Percentiles rank a stretch among this genome's conserved stretches.
phyloP scores from a whole-genome alignment of 2,797 vertebrate species.

The Melopsittacus undulatus region DNA sequence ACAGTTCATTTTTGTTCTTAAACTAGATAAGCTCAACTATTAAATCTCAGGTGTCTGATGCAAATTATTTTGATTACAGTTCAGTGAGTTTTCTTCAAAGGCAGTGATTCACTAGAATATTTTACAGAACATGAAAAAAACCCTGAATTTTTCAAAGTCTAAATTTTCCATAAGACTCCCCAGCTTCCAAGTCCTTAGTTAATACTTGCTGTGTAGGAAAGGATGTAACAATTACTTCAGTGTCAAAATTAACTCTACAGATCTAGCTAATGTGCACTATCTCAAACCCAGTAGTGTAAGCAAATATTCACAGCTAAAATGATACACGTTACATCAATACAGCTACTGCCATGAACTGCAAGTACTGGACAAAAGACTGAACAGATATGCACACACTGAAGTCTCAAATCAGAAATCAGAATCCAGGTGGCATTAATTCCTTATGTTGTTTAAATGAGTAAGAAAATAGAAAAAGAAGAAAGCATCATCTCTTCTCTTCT shows the following conservation, averaged over 20 bases:
- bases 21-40: conserved; percentile 1
- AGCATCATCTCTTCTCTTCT: background rate
- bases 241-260: background rate
- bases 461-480: background rate
- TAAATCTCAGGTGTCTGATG: conserved; percentile 34
- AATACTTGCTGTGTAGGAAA: background rate
- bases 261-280: background rate
- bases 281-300: fast-evolving
- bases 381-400: background rate
- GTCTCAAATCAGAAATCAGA: background rate
- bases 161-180: background rate
- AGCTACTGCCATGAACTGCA: background rate
- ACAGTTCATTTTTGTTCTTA: conserved; percentile 22
- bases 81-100: background rate
- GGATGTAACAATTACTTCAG: background rate
- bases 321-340: fast-evolving
- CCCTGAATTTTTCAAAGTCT: background rate
- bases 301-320: background rate
- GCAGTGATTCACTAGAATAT: background rate
- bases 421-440: background rate
- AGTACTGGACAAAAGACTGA: background rate
- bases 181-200: background rate
- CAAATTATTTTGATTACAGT: conserved; percentile 49
- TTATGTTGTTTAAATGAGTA: background rate
- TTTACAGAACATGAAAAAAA: background rate